These are phyloP conservation scores for Flexamia atlantica DNA, from an alignment of 2,888 invertebrate species.

Conservation along the genomic window DNA sequence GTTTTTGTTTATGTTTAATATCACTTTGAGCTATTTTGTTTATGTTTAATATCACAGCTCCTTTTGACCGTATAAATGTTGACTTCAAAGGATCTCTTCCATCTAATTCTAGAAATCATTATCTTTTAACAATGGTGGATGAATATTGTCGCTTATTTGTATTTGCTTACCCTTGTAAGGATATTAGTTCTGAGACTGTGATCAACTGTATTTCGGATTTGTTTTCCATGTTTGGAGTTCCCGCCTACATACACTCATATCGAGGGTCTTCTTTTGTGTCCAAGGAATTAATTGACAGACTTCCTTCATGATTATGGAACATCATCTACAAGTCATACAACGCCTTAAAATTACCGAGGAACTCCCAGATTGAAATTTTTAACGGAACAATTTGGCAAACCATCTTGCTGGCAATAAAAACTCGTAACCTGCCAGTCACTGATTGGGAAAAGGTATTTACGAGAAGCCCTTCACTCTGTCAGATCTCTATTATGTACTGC, in stretches of 20 bases:
- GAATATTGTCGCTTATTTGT: slow-evolving; percentile 66
- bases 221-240: slow-evolving; percentile 27
- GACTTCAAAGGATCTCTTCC: slow-evolving; percentile 65
- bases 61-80: slow-evolving; percentile 61
- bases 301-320: slow-evolving; percentile 3
- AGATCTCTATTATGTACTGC: slow-evolving; percentile 43
- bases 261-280: slow-evolving; percentile 41
- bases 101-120: slow-evolving; percentile 4
- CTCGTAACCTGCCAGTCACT: slow-evolving; percentile 1
- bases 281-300: slow-evolving; percentile 31
- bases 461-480: slow-evolving; percentile 10
- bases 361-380: slow-evolving; percentile 32
- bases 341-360: slow-evolving; percentile 35
- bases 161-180: slow-evolving; percentile 59
- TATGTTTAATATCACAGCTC: slow-evolving; percentile 64
- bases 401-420: slow-evolving; percentile 7
- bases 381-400: slow-evolving; percentile 16
- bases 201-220: slow-evolving; percentile 32
- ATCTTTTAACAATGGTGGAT: slow-evolving; percentile 60
- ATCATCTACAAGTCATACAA: slow-evolving; percentile 13
- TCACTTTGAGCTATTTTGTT: too few relatives aligned
- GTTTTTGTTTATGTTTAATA: too few relatives aligned
- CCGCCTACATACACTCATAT: slow-evolving; percentile 21
- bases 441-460: slow-evolving; percentile 48
- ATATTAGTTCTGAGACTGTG: slow-evolving; percentile 60